Evolutionary conservation across 2,888 invertebrate species (phyloP).

Genomic region (Pteria penguin): DNA sequence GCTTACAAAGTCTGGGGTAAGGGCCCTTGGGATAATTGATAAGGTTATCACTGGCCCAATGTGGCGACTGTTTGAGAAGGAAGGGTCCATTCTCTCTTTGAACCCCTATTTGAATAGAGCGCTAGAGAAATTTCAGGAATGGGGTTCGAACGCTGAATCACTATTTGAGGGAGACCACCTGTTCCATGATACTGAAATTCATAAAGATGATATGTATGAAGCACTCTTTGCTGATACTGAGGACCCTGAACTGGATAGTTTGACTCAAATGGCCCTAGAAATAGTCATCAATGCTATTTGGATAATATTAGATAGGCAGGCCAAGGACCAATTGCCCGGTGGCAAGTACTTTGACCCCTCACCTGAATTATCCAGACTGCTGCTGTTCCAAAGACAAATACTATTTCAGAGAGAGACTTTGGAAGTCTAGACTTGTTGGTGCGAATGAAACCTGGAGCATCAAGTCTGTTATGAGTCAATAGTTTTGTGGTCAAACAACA

Average conservation of each 20-base stretch:
- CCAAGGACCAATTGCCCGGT: conserved; percentile 39
- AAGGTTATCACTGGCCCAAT: conserved; percentile 33
- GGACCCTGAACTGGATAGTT: conserved; percentile 32
- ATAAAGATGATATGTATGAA: conserved; percentile 32
- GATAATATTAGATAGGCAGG: conserved; percentile 42
- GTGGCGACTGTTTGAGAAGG: conserved; percentile 10
- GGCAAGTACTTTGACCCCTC: conserved; percentile 29
- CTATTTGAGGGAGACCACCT: conserved; percentile 9
- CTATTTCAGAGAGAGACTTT: conserved; percentile 32
- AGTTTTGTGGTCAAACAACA: conserved; percentile 45
- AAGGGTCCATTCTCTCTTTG: conserved; percentile 1
- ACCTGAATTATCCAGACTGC: neutral
- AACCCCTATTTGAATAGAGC: conserved; percentile 5
- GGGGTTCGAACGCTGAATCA: neutral
- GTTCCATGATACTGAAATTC: conserved; percentile 2
- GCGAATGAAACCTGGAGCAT: conserved; percentile 32
- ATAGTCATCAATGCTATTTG: conserved; percentile 26
- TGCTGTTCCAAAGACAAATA: conserved; percentile 40
- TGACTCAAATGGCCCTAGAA: conserved; percentile 37
- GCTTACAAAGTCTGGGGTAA: no score
- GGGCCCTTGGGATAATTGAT: conserved; percentile 36
- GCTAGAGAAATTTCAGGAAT: neutral
- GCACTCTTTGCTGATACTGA: conserved; percentile 20
- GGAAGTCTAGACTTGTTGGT: conserved; percentile 26
- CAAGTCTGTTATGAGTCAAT: conserved; percentile 25